Base-by-base conservation (phyloP, 2,797 vertebrate species). In the Cyclura pinguis region DNA sequence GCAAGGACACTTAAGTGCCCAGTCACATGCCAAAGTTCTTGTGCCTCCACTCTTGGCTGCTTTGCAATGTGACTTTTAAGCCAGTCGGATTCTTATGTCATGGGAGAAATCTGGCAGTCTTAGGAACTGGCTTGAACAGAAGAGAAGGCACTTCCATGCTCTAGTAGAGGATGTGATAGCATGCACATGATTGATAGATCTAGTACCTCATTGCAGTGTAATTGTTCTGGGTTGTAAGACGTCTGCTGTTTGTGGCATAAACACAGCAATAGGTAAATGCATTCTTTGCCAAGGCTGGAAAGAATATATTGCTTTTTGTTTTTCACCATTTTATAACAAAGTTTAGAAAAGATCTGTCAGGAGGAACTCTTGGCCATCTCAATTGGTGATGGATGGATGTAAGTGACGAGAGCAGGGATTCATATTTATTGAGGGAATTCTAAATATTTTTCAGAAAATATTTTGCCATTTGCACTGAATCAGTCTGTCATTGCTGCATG, bases 401-500 rank as follows among this genome's bases (percentile, higher is more conserved):
- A 67, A 52, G 18, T 62, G 59, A 59, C 95, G 92, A 92, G 80
- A 57, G 20, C 16, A 92, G 92, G 27, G 72, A 72, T 81, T 0
- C 76, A 87, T 85, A 87, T 95, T 91, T 93, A 67, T 86, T 94
- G 88, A 90, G 84, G 86, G 94, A 86, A 27, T 62, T 64, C 62
- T 20, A 22, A 22, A 20, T 20, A 22, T 62, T 62, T 62, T 62
- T 62, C 18, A 55, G 55, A 85, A 85, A 27, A 57, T 50, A 27
- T 47, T 87, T 94, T 95, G 88, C 88, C 89, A 93, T 90, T 78
- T 92, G 93, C 82, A 52, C 87, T 88, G 87, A 89, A 91, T 90
- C 90, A 94, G 81, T 87, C 55, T 93, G 82, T 94, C 85, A 90
- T 69, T 92, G 89, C 80, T 0, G 0, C 90, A 81, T 86, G 93